Conservation (phyloP, 1,140 invertebrate species). For the Drosophila ananassae region DNA sequence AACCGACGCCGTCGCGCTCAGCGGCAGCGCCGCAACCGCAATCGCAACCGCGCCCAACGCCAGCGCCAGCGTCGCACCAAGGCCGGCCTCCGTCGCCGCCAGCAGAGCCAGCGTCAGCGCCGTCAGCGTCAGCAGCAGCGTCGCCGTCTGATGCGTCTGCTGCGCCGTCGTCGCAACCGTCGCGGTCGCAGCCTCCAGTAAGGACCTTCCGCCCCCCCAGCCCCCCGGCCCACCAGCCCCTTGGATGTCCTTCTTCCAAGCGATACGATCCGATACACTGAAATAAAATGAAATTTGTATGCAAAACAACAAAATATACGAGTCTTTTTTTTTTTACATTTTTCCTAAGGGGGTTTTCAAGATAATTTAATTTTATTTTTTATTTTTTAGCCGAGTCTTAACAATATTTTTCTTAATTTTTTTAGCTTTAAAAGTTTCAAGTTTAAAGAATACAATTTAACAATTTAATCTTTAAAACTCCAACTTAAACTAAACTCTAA, state of each 20-base stretch:
- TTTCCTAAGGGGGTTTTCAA: neutral
- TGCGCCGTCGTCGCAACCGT: conserved; percentile 50
- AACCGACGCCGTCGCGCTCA: conserved; percentile 32
- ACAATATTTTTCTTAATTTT: too few species aligned
- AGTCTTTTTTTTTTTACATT: conserved; percentile 16
- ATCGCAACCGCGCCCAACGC: conserved; percentile 41
- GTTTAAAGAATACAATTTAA: too few species aligned
- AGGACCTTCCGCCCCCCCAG: neutral
- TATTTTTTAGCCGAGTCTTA: too few species aligned
- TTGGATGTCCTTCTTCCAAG: neutral
- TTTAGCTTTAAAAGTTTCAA: too few species aligned
- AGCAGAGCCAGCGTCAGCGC: conserved; percentile 26
- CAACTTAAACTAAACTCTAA: too few species aligned
- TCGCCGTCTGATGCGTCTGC: conserved; percentile 26
- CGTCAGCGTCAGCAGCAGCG: conserved; percentile 34
- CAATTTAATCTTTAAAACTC: too few species aligned
- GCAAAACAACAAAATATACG: neutral
- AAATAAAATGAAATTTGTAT: conserved; percentile 39
- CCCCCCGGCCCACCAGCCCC: too few species aligned
- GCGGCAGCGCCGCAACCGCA: conserved; percentile 52
- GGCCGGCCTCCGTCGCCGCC: conserved; percentile 32
- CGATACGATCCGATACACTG: conserved; percentile 1
- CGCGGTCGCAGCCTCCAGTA: conserved; percentile 29
- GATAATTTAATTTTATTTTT: too few species aligned
- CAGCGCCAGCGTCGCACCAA: conserved; percentile 39